phyloP scores from a whole-genome alignment of 2,113 vertebrate species.

The Zosterops pallidus region DNA sequence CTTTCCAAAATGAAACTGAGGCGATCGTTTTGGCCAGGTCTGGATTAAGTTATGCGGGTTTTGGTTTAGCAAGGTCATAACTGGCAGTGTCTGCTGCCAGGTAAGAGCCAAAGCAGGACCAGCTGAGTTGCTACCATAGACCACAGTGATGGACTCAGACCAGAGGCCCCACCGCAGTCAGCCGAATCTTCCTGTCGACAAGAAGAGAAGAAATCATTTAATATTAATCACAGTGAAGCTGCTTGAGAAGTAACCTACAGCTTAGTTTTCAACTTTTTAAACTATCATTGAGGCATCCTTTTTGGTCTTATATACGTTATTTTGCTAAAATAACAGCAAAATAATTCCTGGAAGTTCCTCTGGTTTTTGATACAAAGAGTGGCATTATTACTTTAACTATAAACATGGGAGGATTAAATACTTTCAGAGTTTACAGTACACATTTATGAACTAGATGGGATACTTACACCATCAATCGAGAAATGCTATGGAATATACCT shows the following conservation, averaged over 20 bases:
- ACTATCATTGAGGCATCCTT: conserved; percentile 3
- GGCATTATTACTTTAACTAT: background rate
- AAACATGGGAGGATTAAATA: background rate
- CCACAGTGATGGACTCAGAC: conserved; percentile 84
- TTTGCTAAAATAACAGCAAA: background rate
- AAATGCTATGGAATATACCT: background rate
- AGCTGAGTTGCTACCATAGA: conserved; percentile 84
- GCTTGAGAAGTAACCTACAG: background rate
- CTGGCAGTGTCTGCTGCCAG: conserved; percentile 78
- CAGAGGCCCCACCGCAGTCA: conserved; percentile 90
- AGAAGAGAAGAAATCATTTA: conserved; percentile 43
- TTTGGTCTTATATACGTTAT: background rate
- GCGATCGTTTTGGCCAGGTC: conserved; percentile 75
- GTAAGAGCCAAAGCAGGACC: conserved; percentile 87
- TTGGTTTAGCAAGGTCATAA: conserved; percentile 85
- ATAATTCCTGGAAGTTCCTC: background rate
- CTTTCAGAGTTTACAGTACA: background rate
- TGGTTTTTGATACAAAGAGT: background rate
- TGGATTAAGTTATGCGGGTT: conserved; percentile 68
- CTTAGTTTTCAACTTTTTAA: background rate
- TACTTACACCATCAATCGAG: background rate
- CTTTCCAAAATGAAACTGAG: conserved; percentile 56
- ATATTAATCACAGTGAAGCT: background rate
- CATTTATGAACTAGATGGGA: background rate
- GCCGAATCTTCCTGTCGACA: conserved; percentile 88